Base-by-base conservation (phyloP, 1,140 invertebrate species). In the Trichomalopsis sarcophagae region DNA sequence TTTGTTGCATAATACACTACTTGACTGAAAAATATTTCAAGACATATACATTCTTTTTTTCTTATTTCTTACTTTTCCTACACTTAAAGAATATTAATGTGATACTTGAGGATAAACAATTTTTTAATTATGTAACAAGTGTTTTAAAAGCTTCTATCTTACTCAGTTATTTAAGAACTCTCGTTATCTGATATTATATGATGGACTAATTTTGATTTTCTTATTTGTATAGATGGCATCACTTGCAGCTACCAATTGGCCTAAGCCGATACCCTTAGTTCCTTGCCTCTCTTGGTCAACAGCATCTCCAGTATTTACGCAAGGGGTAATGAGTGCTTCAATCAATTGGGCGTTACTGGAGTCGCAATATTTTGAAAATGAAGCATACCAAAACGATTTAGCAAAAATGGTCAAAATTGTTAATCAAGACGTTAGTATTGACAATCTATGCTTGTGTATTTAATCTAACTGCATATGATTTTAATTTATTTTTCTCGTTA, bases 281-380 rank as follows among this genome's bases (percentile, higher is more conserved):
- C 99, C 99, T 69, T 99, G 98, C 92, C 94, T 99, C 13, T 99
- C 98, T 0, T 99, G 98, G 98, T 98, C 97, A 1, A 99, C 98
- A 33, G 99, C 99, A 71, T 98, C 98, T 9, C 96, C 96, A 81
- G 98, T 99, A 79, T 99, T 99, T 92, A 99, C 98, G 6, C 91
- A 98, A 96, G 98, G 98, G 79, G 98, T 99, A 13, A 97, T 99
- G 96, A 97, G 97, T 90, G 96, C 96, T 87, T 97, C 98, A 6
- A 98, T 99, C 87, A 96, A 98, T 90, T 99, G 99, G 98, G 95
- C 97, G 85, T 94, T 98, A 86, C 92, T 99, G 82, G 96, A 99
- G 93, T 94, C 95, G 33, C 98, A 99, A 92, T 99, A 98, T 93
- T 96, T 96, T 90, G 95, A 96, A n/a, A 96, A 99, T 92, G 94